A percentile compares a stretch with the other conserved stretches of the same genome.
phyloP scores from a whole-genome alignment of 2,797 vertebrate species.

The Acanthurus leucopareius region DNA sequence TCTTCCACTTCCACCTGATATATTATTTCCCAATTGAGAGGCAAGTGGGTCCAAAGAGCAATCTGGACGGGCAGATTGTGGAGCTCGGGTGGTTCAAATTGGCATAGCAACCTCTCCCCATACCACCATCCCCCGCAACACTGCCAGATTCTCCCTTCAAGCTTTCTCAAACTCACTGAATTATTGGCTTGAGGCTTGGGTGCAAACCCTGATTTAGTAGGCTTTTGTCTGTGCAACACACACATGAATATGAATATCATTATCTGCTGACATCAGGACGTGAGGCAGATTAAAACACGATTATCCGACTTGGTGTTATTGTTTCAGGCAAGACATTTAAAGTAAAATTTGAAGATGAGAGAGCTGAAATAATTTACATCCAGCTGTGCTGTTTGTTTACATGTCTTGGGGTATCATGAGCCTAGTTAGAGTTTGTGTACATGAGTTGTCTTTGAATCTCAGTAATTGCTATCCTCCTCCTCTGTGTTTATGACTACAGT shows the following conservation, averaged over 20 bases:
- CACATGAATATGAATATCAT: slow-evolving; percentile 70
- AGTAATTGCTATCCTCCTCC: slow-evolving; percentile 69
- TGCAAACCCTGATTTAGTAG: slow-evolving; percentile 53
- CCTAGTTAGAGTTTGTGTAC: slow-evolving; percentile 73
- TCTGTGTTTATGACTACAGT: slow-evolving; percentile 61
- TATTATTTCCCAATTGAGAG: slow-evolving; percentile 43
- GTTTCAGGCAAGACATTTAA: slow-evolving; percentile 73
- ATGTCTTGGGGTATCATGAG: slow-evolving; percentile 70
- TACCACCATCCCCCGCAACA: slow-evolving; percentile 32
- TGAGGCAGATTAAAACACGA: slow-evolving; percentile 72
- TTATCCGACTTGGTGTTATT: slow-evolving; percentile 71
- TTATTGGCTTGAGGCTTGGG: slow-evolving; percentile 53
- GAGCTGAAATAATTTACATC: slow-evolving; percentile 73
- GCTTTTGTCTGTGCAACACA: slow-evolving; percentile 56
- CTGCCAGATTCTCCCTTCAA: slow-evolving; percentile 65
- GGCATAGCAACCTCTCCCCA: slow-evolving; percentile 45
- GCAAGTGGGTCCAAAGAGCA: slow-evolving; percentile 69
- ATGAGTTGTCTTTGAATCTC: slow-evolving; percentile 68
- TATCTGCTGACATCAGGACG: slow-evolving; percentile 70
- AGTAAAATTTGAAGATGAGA: slow-evolving; percentile 63
- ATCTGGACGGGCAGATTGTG: slow-evolving; percentile 78
- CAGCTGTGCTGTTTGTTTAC: slow-evolving; percentile 79
- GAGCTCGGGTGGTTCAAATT: slow-evolving; percentile 64
- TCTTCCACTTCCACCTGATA: slow-evolving; percentile 42
- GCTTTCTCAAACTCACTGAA: slow-evolving; percentile 62